These are phyloP conservation scores for Phymorhynchus buccinoides DNA, from an alignment of 1,140 invertebrate genomes.

Conservation along the genomic window DNA sequence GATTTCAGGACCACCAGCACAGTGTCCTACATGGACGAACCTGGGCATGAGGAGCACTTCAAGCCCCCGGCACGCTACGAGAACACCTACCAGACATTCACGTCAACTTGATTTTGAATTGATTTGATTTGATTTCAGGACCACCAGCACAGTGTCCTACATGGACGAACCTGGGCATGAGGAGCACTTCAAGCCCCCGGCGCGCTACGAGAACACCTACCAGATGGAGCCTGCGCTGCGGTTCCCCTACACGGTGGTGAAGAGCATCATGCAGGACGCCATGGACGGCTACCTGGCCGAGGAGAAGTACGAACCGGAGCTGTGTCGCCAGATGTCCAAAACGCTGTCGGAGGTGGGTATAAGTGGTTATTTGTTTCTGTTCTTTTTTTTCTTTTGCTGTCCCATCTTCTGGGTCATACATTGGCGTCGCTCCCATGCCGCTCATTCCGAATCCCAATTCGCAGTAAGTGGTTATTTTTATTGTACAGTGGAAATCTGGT, in stretches of 20 bases:
- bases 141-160: constrained; percentile 69
- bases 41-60: constrained; percentile 61
- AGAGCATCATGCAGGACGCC: constrained; percentile 68
- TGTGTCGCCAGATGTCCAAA: constrained; percentile 71
- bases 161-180: constrained; percentile 68
- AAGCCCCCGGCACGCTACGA: constrained; percentile 62
- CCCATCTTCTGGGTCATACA: too few relatives aligned
- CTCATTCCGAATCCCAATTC: too few relatives aligned
- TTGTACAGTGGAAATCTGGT: too few relatives aligned
- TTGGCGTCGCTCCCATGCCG: too few relatives aligned
- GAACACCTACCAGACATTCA: constrained; percentile 72
- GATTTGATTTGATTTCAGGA: too few relatives aligned
- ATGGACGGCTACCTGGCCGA: constrained; percentile 70
- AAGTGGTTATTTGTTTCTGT: neutral
- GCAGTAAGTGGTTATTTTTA: too few relatives aligned
- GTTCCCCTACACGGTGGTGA: constrained; percentile 63
- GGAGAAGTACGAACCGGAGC: constrained; percentile 70
- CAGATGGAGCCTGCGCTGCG: constrained; percentile 63
- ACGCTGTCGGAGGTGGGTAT: constrained; percentile 68
- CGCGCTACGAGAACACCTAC: constrained; percentile 70
- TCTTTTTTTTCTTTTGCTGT: neutral
- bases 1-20: constrained; percentile 68
- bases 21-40: constrained; percentile 69
- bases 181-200: constrained; percentile 57
- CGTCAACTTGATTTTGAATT: neutral